Base-by-base conservation (phyloP, 2,888 invertebrate species). In the Liodrosophila aerea region DNA sequence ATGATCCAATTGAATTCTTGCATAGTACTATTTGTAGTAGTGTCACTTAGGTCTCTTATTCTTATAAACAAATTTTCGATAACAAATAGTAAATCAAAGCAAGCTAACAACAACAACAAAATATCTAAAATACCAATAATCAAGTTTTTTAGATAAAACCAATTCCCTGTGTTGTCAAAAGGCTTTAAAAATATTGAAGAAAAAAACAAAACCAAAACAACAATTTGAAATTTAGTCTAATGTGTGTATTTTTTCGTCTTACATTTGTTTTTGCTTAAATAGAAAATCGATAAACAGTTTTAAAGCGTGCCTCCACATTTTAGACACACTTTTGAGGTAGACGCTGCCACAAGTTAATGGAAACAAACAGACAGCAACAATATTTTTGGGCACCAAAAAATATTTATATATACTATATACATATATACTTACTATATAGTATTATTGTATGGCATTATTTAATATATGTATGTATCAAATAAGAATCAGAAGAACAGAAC, bases 351-450 rank as follows among this genome's bases (percentile, higher is more conserved):
- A 46, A 18, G 29, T 30, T 7, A 34, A 41, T 39, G 59, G 12
- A 47, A 58, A 33, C 46, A 58, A 54, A 54, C 59, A 57, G 52
- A 78, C 76, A 78, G 67, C 73, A 78, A 77, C 78, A 78, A 78
- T 78, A 78, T 81, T 77, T 75, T 78, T 78, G 82, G 78, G 78
- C 78, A 78, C 78, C 82, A 78, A 77, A 16, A 16, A n/a, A 39
- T 39, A 39, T 39, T 18, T 18, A 72, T 68, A 74, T 68, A 72
- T 62, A 64, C 65, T 56, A 53, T 29, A 34, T 41, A 47, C 61
- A 57, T 58, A 64, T 64, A 58, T 50, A 61, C 61, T 57, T 53
- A 56, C 29, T 41, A 46, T 40, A 44, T 60, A 64, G 57, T 59
- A 59, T 65, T 62, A 54, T 13, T 33, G 46, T 44, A 57, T 63